Base-by-base conservation (phyloP, 2,113 vertebrate species). In the Neotragus pygmaeus region DNA sequence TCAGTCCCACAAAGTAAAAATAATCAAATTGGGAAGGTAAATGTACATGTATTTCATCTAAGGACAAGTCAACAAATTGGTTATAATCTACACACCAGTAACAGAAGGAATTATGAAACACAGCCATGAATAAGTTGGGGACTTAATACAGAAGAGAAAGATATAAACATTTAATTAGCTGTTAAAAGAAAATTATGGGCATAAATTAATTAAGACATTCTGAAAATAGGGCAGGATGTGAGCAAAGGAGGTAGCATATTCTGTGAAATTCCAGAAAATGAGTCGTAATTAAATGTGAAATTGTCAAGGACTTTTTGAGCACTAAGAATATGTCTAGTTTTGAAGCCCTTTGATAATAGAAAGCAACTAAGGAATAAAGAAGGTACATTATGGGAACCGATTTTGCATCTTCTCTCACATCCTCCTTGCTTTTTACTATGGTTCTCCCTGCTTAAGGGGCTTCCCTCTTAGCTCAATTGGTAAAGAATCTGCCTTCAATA, bases 201-300 rank as follows among this genome's bases (percentile, higher is more conserved):
- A 84, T 91, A 94, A 82, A 90, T 95, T 86, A 27, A 30, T 84
- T 88, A 90, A 81, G 49, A 62, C 73, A 39, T 92, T 83, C 28
- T 92, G 33, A 25, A 25, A 11, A 62, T 53, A 8, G 39, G 25
- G 47, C 88, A 96, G 66, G 10, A 49, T 84, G 15, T 91, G 53
- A 93, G 36, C n/a, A 97, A 92, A 88, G 55, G 10, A 53, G 7
- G 15, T 39, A 55, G 28, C 4, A 80, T 88, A 70, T 88, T 87
- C 27, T 77, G 39, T 86, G 12, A 82, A 82, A 62, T 94, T 94
- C 17, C 57, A 95, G 73, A 94, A 96, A 94, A 81, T 78, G 62
- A 90, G 15, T 47, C 81, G 11, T 83, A 83, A 36, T 84, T 89
- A 33, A 88, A 87, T 93, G n/a, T 77, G 14, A 1, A 47, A 77